Evolutionary conservation across 2,797 vertebrate species (phyloP), one percentile per base, ranked within the genome.

Genomic region (Peromyscus eremicus): DNA sequence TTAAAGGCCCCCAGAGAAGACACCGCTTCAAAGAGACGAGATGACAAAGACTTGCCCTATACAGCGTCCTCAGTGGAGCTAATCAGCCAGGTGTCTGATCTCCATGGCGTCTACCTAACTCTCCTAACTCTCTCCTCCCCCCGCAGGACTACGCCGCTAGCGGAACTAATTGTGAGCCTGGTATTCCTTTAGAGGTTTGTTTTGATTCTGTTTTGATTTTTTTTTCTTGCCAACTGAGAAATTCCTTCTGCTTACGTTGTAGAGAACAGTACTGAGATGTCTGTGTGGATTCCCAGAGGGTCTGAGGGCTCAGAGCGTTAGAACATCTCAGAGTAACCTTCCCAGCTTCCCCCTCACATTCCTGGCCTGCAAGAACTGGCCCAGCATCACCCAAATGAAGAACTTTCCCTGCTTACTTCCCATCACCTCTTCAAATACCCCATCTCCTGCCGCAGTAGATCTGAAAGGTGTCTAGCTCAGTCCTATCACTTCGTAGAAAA

Each of bases 21-120:
- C 23, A 0, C 79, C 27, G 68, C 96, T 97, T 97, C 91, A 95
- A 89, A 97, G 97, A 94, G 87, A 92, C 55, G 68, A 76, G 60
- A 93, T 83, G 95, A 91, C 86, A 97, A 95, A 97, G 89, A 82
- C 84, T 91, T 95, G 70, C 66, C 92, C 88, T 92, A 5, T 64
- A 84, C 64, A 46, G n/a, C 29, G 14, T 92, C 94, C 98, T 93
- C 96, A 49, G 93, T 43, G 95, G 96, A 96, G 80, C 94, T 98
- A 95, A 98, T 97, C 97, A 98, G 92, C 93, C 88, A 93, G 90
- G 94, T 95, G 95, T 97, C 90, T 94, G 81, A 92, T 97, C 94
- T 92, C 95, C 88, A 70, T 29, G 73, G 95, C 2, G 1, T 94
- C 97, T 96, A 86, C 81, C 90, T 94, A 88, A 76, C 55, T 97